These are phyloP conservation scores for Notolepis coatsorum DNA, from an alignment of 2,797 vertebrate genomes.

Conservation along the genomic window DNA sequence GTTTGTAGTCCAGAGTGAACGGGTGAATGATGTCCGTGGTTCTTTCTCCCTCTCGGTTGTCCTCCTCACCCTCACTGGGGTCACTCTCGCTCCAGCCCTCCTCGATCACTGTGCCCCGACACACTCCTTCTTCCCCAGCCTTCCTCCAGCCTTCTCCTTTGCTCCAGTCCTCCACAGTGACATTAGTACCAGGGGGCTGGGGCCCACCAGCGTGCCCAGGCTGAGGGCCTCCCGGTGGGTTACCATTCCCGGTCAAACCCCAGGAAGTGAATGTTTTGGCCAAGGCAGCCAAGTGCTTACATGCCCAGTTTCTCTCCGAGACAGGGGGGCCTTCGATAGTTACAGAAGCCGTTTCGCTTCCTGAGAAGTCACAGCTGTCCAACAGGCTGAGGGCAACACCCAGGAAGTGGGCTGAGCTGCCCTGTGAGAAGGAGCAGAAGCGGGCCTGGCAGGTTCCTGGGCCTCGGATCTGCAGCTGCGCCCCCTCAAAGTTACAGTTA, in stretches of 20 bases:
- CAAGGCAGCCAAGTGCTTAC: slow-evolving; percentile 86
- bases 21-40: slow-evolving; percentile 32
- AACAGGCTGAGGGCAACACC: slow-evolving; percentile 87
- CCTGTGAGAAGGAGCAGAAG: slow-evolving; percentile 92
- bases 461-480: slow-evolving; percentile 89
- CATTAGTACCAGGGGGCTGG: slow-evolving; percentile 41
- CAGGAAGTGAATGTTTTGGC: slow-evolving; percentile 78
- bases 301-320: slow-evolving; percentile 92
- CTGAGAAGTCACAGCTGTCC: slow-evolving; percentile 92
- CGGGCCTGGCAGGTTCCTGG: slow-evolving; percentile 92
- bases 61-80: slow-evolving; percentile 82
- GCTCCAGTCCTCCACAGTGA: slow-evolving; percentile 74
- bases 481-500: slow-evolving; percentile 92
- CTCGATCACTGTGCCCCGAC: slow-evolving; percentile 78
- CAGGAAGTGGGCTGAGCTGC: slow-evolving; percentile 87
- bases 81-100: slow-evolving; percentile 84
- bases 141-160: slow-evolving; percentile 74
- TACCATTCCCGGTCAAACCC: slow-evolving; percentile 27
- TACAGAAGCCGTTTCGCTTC: slow-evolving; percentile 89
- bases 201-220: slow-evolving; percentile 41
- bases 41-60: slow-evolving; percentile 63
- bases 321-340: slow-evolving; percentile 89
- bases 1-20: slow-evolving; percentile 67
- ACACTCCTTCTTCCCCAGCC: slow-evolving; percentile 56
- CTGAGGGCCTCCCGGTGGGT: slow-evolving; percentile 24